Evolutionary conservation across 2,888 invertebrate species (phyloP), one percentile per base, ranked within the genome.

Genomic region (Sabatieria punctata): DNA sequence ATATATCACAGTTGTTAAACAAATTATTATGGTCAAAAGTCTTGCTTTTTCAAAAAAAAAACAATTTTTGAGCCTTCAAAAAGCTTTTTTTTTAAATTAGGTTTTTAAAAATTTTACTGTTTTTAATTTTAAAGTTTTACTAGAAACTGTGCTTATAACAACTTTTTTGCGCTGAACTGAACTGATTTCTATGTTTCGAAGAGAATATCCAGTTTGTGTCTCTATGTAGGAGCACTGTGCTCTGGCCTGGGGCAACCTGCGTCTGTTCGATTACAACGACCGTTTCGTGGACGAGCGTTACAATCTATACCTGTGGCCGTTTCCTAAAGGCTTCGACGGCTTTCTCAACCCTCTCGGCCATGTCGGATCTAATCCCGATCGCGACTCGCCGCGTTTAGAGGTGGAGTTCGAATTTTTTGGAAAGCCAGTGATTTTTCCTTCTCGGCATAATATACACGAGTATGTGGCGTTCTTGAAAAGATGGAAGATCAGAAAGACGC

Each of bases 161-260:
- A n/a, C n/a, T n/a, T n/a, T n/a, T n/a, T n/a, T n/a, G n/a, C n/a
- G n/a, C n/a, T n/a, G n/a, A n/a, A n/a, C n/a, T n/a, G n/a, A n/a
- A n/a, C n/a, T n/a, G n/a, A n/a, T n/a, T n/a, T n/a, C n/a, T n/a
- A n/a, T n/a, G n/a, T n/a, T n/a, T n/a, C n/a, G n/a, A n/a, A n/a
- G n/a, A n/a, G n/a, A n/a, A n/a, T n/a, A n/a, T n/a, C n/a, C n/a
- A n/a, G n/a, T n/a, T n/a, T n/a, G n/a, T n/a, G n/a, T 37, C 42
- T 51, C 47, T 27, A 50, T 56, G 47, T 56, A 71, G 67, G 68
- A 69, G 39, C 67, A 68, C 41, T 68, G 66, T 55, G 68, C 71
- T 43, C 55, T 75, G 35, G 73, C 73, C 2, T 76, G 73, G 73
- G 72, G 70, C 30, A 75, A 75, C 57, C 58, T 75, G 25, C 71